Conservation (phyloP, 2,797 vertebrate species). For the Macrochelys suwanniensis region DNA sequence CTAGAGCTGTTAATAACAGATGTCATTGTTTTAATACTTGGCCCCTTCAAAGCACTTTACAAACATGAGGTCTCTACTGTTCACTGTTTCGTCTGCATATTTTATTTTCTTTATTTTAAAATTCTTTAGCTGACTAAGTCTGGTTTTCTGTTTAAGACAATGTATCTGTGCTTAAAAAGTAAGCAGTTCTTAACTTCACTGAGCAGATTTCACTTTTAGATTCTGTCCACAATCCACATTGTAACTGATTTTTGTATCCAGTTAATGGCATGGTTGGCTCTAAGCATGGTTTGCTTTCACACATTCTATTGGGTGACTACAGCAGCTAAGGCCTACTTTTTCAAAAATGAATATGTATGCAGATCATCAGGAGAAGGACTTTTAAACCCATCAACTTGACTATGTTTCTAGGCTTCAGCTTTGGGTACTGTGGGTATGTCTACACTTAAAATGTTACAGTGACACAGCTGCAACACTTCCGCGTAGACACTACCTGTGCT, state of each 20-base stretch:
- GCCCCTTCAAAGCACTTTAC: background rate
- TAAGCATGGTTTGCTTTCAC: background rate
- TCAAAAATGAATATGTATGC: background rate
- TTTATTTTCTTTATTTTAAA: background rate
- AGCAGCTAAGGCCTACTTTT: background rate
- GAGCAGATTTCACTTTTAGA: background rate
- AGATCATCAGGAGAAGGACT: background rate
- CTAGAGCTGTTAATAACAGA: background rate
- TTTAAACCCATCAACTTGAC: background rate
- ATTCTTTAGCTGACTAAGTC: background rate
- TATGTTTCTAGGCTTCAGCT: background rate
- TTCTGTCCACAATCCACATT: background rate
- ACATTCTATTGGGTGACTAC: background rate
- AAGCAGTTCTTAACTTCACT: background rate
- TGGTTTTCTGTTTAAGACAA: background rate
- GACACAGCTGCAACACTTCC: background rate
- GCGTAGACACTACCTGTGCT: background rate
- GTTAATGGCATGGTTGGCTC: background rate
- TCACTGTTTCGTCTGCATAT: background rate
- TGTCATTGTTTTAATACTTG: background rate
- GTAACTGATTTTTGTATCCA: background rate
- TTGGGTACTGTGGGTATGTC: background rate
- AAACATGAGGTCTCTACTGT: background rate
- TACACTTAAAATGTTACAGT: background rate
- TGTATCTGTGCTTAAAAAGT: background rate